A percentile compares a stretch with the other conserved stretches of the same genome.
Conservation (phyloP, 2,797 vertebrate species). For the Potorous gilbertii region DNA sequence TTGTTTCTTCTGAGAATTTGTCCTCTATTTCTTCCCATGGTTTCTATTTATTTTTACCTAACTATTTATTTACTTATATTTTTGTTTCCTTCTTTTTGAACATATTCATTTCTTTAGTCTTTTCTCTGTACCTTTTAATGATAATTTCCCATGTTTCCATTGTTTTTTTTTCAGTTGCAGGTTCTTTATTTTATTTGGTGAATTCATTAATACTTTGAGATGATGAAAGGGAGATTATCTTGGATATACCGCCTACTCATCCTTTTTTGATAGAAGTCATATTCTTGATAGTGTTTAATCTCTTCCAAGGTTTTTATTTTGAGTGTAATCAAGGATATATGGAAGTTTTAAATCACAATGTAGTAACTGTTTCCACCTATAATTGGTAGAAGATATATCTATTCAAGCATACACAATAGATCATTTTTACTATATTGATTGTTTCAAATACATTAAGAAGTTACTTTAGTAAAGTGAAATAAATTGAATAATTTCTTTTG, state of each 20-base stretch:
- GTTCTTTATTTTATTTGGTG: not conserved
- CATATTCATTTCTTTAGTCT: not conserved
- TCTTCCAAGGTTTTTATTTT: not conserved
- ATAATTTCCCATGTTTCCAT: not conserved
- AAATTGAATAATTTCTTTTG: not conserved
- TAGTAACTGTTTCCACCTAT: not conserved
- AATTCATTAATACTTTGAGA: not conserved
- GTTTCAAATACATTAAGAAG: not conserved
- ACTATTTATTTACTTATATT: too few relatives aligned
- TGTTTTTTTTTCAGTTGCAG: not conserved
- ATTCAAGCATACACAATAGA: not conserved
- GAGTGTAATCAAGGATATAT: not conserved
- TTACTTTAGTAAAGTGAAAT: not conserved
- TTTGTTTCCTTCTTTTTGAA: not conserved
- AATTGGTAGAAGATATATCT: not conserved
- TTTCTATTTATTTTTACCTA: not conserved
- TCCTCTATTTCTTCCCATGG: not conserved
- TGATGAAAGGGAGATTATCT: not conserved
- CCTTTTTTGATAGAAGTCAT: not conserved
- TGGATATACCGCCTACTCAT: not conserved
- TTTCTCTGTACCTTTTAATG: not conserved
- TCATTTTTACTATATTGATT: not conserved
- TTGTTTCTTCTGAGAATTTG: not conserved
- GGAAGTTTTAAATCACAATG: not conserved
- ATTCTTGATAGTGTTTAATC: not conserved